Evolutionary conservation across 23 tunicate genomes (phyloP), one percentile per base, ranked within the genome.

Genomic region (Clavelina lepadiformis): DNA sequence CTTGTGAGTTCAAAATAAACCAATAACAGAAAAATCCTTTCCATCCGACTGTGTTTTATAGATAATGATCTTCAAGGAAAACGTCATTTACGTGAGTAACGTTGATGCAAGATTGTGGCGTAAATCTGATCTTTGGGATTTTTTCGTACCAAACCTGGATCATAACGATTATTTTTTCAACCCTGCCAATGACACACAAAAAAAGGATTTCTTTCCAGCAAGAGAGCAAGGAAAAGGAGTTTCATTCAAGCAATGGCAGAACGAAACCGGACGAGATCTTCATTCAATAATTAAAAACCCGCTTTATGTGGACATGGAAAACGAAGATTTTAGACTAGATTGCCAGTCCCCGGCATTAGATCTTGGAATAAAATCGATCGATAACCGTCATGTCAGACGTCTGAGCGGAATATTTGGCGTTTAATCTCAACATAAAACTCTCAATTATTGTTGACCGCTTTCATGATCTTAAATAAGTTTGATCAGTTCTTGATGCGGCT

Each of bases 51-150:
- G 15, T 54, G 24, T 15, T 13, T 8, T 23, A 13, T 28, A 65
- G 63, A n/a, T 24, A 5, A 25, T 29, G 13, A 18, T 23, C 20
- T 65, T 65, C 18, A 46, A 8, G 3, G 20, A 38, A 19, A 73
- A 73, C 35, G 69, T 73, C 0, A 41, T 73, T 13, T 73, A 61
- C 38, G 69, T 73, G 4, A 31, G n/a, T 5, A 27, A 62, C 30
- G 28, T 19, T 3, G 31, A 0, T 18, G 70, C 79, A 7, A 26
- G 34, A 20, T 38, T 73, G 79, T 73, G 72, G 73, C 41, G 79
- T 38, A 28, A 45, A 62, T 33, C 33, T 61, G 79, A 73, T 32
- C 30, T 23, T 28, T 73, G 79, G 79, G 36, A 61, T 46, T n/a
- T n/a, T 32, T 37, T 28, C 69, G 69, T 61, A 5, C 79, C 79